Evolutionary conservation across 2,888 invertebrate species (phyloP), one percentile per base, ranked within the genome.

Genomic region (Calameuta idolon): DNA sequence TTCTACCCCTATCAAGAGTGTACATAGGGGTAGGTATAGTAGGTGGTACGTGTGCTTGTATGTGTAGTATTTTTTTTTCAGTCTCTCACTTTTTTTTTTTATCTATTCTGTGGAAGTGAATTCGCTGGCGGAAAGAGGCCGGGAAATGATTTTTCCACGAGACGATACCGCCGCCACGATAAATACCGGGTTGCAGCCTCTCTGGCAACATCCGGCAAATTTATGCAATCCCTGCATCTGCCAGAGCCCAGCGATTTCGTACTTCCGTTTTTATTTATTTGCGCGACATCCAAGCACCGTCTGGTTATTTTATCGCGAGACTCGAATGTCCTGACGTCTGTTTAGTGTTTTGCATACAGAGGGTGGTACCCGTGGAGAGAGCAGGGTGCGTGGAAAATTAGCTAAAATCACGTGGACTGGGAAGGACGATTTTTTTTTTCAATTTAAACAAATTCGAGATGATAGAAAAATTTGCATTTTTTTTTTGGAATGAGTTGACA

Each of bases 211-310:
- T 55, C 77, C 79, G 79, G 81, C 69, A 86, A 84, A 87, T 83
- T 85, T 84, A 85, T 86, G 84, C 84, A 84, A 84, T 84, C 85
- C 81, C 85, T 87, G 87, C 85, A 84, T 87, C 85, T 87, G 85
- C 85, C 84, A 85, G 85, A 82, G 84, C 79, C 81, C 83, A 82
- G 84, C 84, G 86, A 86, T 87, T 85, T 81, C 84, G 83, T 84
- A 80, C 82, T 81, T 77, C 81, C 78, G 80, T 82, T 85, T 87
- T 87, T 85, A 85, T 87, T 86, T 86, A 86, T 87, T 84, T 80
- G 74, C 79, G 69, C 69, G 23, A 55, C 55, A 23, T 55, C 55
- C 55, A 55, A 55, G 23, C 55, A 9, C 55, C 55, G 55, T 23
- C 55, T 15, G 55, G 23, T 55, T 55, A 5, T 23, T 55, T 55